Evolutionary conservation across 2,888 invertebrate species (phyloP).

Genomic region (Argynnis bischoffii): DNA sequence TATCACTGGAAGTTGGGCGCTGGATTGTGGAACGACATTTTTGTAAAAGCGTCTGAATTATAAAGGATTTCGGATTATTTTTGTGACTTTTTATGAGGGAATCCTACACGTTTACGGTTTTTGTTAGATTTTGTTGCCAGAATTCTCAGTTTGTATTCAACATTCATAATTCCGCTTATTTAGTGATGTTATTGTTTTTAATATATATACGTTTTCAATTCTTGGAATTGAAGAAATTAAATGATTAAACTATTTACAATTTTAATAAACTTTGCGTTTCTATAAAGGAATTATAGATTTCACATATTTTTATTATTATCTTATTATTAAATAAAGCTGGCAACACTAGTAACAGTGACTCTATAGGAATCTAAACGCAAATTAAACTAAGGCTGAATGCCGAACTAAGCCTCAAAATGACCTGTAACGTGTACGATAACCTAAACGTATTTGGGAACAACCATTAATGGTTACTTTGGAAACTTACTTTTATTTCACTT

Average conservation of each 20-base stretch:
- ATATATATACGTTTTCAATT: no score
- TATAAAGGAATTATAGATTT: neutral
- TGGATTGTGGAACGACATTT: constrained; percentile 45
- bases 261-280: no score
- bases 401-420: constrained; percentile 5
- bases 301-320: neutral
- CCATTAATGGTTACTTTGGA: constrained; percentile 44
- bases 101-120: neutral
- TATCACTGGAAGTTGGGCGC: constrained; percentile 68
- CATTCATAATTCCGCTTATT: neutral
- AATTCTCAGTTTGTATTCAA: neutral
- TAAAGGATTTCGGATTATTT: constrained; percentile 56
- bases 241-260: no score
- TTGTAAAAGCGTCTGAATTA: constrained; percentile 46
- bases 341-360: constrained; percentile 12
- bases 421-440: constrained; percentile 37
- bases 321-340: neutral
- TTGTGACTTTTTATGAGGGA: constrained; percentile 20
- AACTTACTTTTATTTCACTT: constrained; percentile 52
- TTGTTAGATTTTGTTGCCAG: neutral
- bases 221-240: neutral
- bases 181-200: neutral
- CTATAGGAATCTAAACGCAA: neutral
- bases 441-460: constrained; percentile 37
- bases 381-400: neutral